A percentile compares a stretch with the other conserved stretches of the same genome.
Conservation (phyloP, 2,797 vertebrate genomes). For the Coendou prehensilis region DNA sequence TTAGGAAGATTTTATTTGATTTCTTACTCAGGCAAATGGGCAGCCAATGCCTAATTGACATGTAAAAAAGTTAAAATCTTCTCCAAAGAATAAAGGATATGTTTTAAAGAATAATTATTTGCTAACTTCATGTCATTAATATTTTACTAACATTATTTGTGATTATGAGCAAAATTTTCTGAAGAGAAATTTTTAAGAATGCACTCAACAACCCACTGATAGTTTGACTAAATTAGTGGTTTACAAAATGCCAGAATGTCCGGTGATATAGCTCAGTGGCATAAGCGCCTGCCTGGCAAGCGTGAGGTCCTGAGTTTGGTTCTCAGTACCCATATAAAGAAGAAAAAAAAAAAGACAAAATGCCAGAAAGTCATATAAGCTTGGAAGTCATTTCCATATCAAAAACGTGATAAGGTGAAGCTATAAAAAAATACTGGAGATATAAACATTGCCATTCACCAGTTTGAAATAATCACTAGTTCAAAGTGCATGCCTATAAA, state of each 20-base stretch:
- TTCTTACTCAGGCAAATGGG: background rate
- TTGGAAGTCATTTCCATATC: constrained; percentile 33
- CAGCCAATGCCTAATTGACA: background rate
- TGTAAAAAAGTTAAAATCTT: background rate
- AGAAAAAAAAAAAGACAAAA: background rate
- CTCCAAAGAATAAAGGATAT: background rate
- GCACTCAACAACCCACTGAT: background rate
- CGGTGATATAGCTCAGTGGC: too few species aligned
- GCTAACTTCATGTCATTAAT: background rate
- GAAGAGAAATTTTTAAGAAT: constrained; percentile 48
- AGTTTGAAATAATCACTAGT: background rate
- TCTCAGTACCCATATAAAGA: too few species aligned
- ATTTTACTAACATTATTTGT: background rate
- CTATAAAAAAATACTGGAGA: constrained; percentile 15
- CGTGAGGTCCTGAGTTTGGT: too few species aligned
- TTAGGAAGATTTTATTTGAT: background rate
- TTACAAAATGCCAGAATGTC: constrained; percentile 42
- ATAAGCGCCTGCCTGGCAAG: too few species aligned
- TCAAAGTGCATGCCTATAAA: background rate
- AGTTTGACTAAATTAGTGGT: constrained; percentile 17
- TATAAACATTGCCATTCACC: background rate
- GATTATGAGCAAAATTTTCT: constrained; percentile 3
- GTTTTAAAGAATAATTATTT: background rate
- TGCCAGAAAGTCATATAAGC: background rate
- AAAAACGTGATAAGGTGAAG: background rate